Percentiles rank a stretch among this genome's conserved stretches.
These are phyloP conservation scores for Cydia splendana DNA, from an alignment of 1,140 invertebrate genomes.

Conservation along the genomic window DNA sequence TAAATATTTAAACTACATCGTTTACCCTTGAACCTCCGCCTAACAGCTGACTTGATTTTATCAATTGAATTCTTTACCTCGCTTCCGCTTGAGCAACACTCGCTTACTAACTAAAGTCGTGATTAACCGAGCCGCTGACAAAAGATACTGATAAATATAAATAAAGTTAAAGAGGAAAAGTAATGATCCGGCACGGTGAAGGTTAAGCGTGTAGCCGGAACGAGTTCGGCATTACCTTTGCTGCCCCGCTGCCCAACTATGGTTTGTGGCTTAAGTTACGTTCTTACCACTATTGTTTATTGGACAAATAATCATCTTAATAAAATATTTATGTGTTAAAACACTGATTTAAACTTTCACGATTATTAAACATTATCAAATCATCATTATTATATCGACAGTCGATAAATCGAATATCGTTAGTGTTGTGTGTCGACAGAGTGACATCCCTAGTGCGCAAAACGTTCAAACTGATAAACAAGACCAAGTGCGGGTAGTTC, in stretches of 20 bases:
- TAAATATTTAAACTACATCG: background rate
- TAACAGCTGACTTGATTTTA: slow-evolving; percentile 14
- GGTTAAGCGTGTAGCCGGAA: slow-evolving; percentile 23
- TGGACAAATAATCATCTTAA: background rate
- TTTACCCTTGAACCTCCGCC: background rate
- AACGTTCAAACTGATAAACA: too few species aligned
- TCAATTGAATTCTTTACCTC: slow-evolving; percentile 7
- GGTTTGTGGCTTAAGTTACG: background rate
- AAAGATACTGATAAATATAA: slow-evolving; percentile 23
- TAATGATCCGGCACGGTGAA: slow-evolving; percentile 20
- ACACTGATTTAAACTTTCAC: too few species aligned
- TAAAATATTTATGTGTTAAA: too few species aligned
- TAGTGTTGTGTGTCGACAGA: too few species aligned
- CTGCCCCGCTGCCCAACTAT: slow-evolving; percentile 12
- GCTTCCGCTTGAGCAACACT: slow-evolving; percentile 3
- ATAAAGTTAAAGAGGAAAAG: slow-evolving; percentile 4
- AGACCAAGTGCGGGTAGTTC: too few species aligned
- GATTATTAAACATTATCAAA: too few species aligned
- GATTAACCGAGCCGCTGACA: slow-evolving; percentile 20
- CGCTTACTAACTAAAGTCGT: background rate
- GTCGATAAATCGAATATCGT: too few species aligned
- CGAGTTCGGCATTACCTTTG: slow-evolving; percentile 22
- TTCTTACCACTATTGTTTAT: background rate
- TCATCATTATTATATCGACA: too few species aligned
- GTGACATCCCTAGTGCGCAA: too few species aligned